phyloP scores from a whole-genome alignment of 2,888 invertebrate species.

The Dolomedes plantarius region DNA sequence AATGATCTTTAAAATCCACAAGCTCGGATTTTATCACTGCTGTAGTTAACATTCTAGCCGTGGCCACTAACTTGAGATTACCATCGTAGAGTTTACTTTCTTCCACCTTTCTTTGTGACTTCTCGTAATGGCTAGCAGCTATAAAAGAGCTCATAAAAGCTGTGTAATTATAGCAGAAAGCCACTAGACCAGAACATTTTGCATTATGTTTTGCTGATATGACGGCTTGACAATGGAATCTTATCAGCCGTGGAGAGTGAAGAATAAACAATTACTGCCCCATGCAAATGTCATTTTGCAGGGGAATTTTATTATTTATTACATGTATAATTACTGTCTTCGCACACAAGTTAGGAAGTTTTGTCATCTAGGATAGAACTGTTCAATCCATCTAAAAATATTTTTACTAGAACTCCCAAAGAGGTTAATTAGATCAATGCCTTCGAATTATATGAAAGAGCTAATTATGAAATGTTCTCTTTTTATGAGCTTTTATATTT shows the following conservation, averaged over 20 bases:
- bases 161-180: constrained; percentile 30
- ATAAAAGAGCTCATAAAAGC: constrained; percentile 24
- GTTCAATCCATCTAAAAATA: too few relatives aligned
- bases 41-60: constrained; percentile 27
- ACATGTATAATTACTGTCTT: too few relatives aligned
- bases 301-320: too few relatives aligned
- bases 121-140: constrained; percentile 11
- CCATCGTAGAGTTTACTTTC: constrained; percentile 5
- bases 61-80: constrained; percentile 13
- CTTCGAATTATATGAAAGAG: too few relatives aligned
- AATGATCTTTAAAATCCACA: neutral
- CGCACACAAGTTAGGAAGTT: too few relatives aligned
- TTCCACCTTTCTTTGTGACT: neutral
- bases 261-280: constrained; percentile 14
- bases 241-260: neutral
- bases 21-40: constrained; percentile 3
- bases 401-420: too few relatives aligned
- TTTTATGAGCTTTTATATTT: too few relatives aligned
- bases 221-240: constrained; percentile 27
- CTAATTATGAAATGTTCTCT: too few relatives aligned
- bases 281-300: constrained; percentile 5
- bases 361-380: too few relatives aligned
- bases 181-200: constrained; percentile 29
- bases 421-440: too few relatives aligned
- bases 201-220: constrained; percentile 4